These are phyloP conservation scores for Salpingus planirostris DNA, from an alignment of 2,888 invertebrate species.

Conservation along the genomic window DNA sequence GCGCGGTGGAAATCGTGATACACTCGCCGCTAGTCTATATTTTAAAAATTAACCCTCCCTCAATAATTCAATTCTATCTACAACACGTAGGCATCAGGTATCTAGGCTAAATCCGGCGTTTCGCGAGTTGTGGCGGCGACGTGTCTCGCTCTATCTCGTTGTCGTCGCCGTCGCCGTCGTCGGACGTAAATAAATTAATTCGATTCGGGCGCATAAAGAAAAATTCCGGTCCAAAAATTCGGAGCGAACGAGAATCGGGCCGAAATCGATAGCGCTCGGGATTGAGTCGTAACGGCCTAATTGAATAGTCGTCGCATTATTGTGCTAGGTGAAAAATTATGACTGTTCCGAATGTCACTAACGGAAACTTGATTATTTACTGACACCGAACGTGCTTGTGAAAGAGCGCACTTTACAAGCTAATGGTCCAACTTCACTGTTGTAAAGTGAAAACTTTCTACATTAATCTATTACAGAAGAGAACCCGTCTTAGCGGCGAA, in stretches of 20 bases:
- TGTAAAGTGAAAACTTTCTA: constrained; percentile 32
- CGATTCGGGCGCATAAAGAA: constrained; percentile 6
- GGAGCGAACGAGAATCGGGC: constrained; percentile 2
- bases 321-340: constrained; percentile 15
- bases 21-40: constrained; percentile 9
- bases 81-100: too few relatives aligned
- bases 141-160: constrained; percentile 10
- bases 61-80: constrained; percentile 13
- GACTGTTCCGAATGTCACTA: constrained; percentile 17
- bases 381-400: constrained; percentile 21
- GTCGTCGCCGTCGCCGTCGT: constrained; percentile 5
- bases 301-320: constrained; percentile 12
- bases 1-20: too few relatives aligned
- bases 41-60: constrained; percentile 12
- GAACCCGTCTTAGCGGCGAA: constrained; percentile 19
- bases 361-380: constrained; percentile 23
- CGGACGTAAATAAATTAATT: constrained; percentile 10
- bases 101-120: constrained; percentile 7
- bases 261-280: constrained; percentile 7
- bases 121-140: constrained; percentile 5
- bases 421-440: constrained; percentile 33
- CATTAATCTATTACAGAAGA: constrained; percentile 35
- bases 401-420: constrained; percentile 27
- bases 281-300: constrained; percentile 12
- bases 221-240: constrained; percentile 3